Conservation (phyloP, 2,113 vertebrate genomes). For the Tapirus terrestris region DNA sequence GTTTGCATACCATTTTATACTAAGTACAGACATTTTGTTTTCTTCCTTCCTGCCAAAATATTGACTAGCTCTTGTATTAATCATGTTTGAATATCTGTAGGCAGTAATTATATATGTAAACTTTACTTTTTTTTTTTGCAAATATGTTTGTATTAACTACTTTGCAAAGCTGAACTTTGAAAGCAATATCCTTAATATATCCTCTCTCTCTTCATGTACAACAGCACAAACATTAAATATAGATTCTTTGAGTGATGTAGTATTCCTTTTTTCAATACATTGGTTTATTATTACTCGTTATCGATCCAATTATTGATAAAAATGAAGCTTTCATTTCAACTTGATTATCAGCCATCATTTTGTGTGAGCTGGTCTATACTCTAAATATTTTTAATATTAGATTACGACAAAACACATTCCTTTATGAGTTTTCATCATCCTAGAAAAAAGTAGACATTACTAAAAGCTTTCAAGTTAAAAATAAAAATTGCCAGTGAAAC, state of each 20-base stretch:
- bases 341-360: background rate
- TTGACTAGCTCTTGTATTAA: background rate
- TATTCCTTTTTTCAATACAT: background rate
- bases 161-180: conserved; percentile 16
- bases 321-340: conserved; percentile 3
- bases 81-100: background rate
- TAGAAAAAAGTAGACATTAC: background rate
- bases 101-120: background rate
- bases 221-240: background rate
- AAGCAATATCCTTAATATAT: background rate
- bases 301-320: background rate
- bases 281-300: background rate
- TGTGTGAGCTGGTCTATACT: background rate
- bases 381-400: background rate
- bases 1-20: background rate
- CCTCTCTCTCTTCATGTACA: background rate
- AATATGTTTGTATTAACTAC: background rate
- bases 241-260: background rate
- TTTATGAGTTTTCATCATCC: background rate
- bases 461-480: conserved; percentile 7
- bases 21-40: background rate
- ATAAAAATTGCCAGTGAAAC: background rate
- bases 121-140: background rate
- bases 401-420: background rate
- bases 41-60: background rate